phyloP scores from a whole-genome alignment of 2,888 invertebrate species.

The Apantesis nais region DNA sequence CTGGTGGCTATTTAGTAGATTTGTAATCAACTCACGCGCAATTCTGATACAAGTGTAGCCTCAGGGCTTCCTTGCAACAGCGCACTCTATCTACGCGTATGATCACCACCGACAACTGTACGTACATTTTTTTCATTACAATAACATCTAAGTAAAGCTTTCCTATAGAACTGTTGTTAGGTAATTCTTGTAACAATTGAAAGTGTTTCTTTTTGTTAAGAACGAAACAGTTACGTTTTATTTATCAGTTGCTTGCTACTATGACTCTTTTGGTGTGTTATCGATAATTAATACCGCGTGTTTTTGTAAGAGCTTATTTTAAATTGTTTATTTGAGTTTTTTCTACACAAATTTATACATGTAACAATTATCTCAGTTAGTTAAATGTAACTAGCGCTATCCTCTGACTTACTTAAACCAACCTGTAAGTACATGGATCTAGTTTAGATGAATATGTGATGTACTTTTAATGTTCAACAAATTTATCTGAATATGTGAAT shows the following conservation, averaged over 20 bases:
- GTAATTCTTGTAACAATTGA: constrained; percentile 65
- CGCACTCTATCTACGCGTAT: constrained; percentile 57
- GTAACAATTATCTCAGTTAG: too few relatives aligned
- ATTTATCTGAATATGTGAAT: too few relatives aligned
- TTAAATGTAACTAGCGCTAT: too few relatives aligned
- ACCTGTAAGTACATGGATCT: too few relatives aligned
- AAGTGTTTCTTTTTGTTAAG: constrained; percentile 57
- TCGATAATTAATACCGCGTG: neutral
- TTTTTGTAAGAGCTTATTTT: neutral
- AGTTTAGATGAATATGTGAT: too few relatives aligned
- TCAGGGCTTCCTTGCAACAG: constrained; percentile 65
- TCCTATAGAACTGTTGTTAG: constrained; percentile 64
- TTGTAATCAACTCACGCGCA: constrained; percentile 61
- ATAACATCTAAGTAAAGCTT: constrained; percentile 71
- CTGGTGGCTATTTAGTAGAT: constrained; percentile 56
- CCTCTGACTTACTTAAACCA: too few relatives aligned
- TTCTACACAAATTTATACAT: too few relatives aligned
- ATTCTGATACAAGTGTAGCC: constrained; percentile 58
- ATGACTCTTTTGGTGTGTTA: constrained; percentile 5
- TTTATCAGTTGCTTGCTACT: constrained; percentile 22
- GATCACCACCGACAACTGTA: constrained; percentile 58
- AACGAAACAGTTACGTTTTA: constrained; percentile 15
- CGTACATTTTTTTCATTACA: constrained; percentile 58
- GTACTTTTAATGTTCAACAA: too few relatives aligned
- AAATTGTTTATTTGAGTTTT: too few relatives aligned